Percentiles rank a stretch among this genome's conserved stretches.
Evolutionary conservation across 2,113 vertebrate genomes (phyloP).

Genomic region (Ancistrus triradiatus): DNA sequence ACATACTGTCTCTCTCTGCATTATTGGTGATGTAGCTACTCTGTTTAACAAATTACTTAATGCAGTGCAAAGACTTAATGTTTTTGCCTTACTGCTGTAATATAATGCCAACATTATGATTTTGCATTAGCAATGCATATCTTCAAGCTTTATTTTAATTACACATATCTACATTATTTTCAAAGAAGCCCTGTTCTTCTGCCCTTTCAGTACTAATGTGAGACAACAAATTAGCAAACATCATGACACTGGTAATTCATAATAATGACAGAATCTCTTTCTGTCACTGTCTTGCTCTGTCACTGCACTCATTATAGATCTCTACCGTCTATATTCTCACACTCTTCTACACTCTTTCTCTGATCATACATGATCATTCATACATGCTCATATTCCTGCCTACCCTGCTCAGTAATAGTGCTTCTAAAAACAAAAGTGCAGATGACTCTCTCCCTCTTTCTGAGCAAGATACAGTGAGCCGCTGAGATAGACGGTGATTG

Average conservation of each 20-base stretch:
- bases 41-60: too few relatives aligned
- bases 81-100: too few relatives aligned
- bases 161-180: too few relatives aligned
- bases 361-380: neutral
- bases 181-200: constrained; percentile 1
- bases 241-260: constrained; percentile 13
- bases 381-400: neutral
- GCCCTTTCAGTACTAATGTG: neutral
- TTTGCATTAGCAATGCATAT: too few relatives aligned
- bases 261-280: constrained; percentile 16
- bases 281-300: neutral
- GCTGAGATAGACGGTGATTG: constrained; percentile 52
- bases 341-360: neutral
- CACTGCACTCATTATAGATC: too few relatives aligned
- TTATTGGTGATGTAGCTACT: too few relatives aligned
- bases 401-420: constrained; percentile 6
- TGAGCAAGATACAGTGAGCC: constrained; percentile 16
- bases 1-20: too few relatives aligned
- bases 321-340: neutral
- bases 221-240: constrained; percentile 11
- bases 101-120: too few relatives aligned
- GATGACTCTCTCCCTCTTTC: constrained; percentile 11
- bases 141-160: too few relatives aligned
- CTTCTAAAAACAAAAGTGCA: constrained; percentile 45
- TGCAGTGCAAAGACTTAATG: too few relatives aligned